These are phyloP conservation scores for Ramazzottius varieornatus DNA, from an alignment of 2,888 invertebrate genomes.

Conservation along the genomic window DNA sequence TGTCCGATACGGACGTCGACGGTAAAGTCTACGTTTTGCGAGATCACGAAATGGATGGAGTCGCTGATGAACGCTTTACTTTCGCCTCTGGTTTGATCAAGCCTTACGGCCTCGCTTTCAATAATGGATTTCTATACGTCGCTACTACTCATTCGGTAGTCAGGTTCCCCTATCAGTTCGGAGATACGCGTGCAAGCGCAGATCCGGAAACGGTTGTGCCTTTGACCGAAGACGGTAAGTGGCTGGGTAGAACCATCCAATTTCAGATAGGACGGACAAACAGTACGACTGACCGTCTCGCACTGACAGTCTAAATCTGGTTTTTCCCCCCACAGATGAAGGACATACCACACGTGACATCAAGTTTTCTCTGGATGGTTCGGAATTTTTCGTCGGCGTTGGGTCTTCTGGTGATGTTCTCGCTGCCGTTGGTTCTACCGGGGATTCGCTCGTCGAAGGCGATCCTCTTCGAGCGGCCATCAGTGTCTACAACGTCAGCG, in stretches of 20 bases:
- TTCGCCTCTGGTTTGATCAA: not conserved
- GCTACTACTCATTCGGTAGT: not conserved
- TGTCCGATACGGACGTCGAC: not conserved
- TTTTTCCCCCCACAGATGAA: too few relatives aligned
- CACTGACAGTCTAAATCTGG: too few relatives aligned
- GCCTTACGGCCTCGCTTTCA: not conserved
- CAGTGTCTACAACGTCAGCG: not conserved
- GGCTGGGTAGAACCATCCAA: too few relatives aligned
- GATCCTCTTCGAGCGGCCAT: not conserved
- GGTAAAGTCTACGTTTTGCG: not conserved
- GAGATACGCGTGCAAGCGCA: not conserved
- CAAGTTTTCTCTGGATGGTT: not conserved
- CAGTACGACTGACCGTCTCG: too few relatives aligned
- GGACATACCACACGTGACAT: not conserved
- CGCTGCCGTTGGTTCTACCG: not conserved
- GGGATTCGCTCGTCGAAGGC: not conserved
- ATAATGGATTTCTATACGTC: not conserved
- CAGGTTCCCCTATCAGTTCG: not conserved
- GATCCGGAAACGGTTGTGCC: not conserved
- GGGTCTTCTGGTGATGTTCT: too few relatives aligned
- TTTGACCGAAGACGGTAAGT: too few relatives aligned
- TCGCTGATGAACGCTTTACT: not conserved
- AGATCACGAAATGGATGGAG: not conserved
- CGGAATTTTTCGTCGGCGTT: not conserved
- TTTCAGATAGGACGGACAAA: too few relatives aligned